Evolutionary conservation across 2,113 vertebrate genomes (phyloP), one percentile per base, ranked within the genome.

Genomic region (Lagenorhynchus albirostris): DNA sequence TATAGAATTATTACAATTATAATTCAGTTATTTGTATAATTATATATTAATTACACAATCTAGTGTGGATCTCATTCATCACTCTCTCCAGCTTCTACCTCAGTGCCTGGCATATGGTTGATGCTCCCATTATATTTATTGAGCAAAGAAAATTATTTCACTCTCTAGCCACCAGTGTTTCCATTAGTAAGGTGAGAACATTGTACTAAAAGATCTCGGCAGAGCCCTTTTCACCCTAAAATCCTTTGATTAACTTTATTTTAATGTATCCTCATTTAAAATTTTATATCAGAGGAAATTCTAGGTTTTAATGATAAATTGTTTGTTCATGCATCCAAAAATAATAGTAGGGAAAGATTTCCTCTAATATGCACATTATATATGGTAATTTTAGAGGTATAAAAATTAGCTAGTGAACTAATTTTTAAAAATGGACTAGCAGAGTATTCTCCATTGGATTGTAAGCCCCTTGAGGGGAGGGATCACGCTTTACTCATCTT

Each of bases 21-120:
- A 71, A 94, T 93, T 58, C 85, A 94, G n/a, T 62, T 74, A 65
- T 68, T n/a, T 87, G 58, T 73, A 74, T 53, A 80, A 95, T 84
- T 95, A 53, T 92, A 44, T 95, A 79, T 77, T 92, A 86, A 81
- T 29, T 47, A 53, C 8, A 63, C 18, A 70, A 4, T 62, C 68
- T 41, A 73, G 2, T 79, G 5, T 82, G 15, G 21, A 4, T 73
- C 36, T 84, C 71, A 89, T 85, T 96, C 47, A 88, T 81, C 38
- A 60, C 21, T 67, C 8, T 68, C 44, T 79, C 36, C 2, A 62
- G 60, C 13, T 79, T 91, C 47, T 58, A 13, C 60, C 26, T 96
- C 77, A 33, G 53, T 58, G 60, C 38, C 53, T 91, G 76, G 65
- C 84, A 55, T 94, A 60, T 85, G 67, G 70, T 44, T 71, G 84